Evolutionary conservation across 2,888 invertebrate genomes (phyloP).

Genomic region (Lasioglossum oenotherae): DNA sequence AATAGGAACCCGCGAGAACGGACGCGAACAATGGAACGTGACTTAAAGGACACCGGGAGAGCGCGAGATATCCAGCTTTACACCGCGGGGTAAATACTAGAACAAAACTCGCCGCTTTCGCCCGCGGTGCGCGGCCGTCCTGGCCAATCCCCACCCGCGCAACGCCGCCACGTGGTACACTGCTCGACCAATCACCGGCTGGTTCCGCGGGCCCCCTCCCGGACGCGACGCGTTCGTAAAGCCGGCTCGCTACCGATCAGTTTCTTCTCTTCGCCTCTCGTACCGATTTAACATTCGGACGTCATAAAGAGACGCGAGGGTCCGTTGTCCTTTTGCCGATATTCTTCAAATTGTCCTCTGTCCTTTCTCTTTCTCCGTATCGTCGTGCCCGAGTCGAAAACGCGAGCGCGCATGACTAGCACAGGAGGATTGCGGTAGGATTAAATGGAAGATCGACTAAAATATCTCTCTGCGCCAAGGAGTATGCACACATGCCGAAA

Average conservation of each 20-base stretch:
- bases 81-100: constrained; percentile 80
- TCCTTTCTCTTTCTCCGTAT: not conserved
- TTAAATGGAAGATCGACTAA: constrained; percentile 50
- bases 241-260: constrained; percentile 61
- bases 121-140: constrained; percentile 66
- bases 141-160: constrained; percentile 78
- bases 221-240: constrained; percentile 56
- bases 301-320: constrained; percentile 30
- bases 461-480: constrained; percentile 45
- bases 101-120: constrained; percentile 78
- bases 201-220: constrained; percentile 52
- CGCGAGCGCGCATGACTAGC: constrained; percentile 30
- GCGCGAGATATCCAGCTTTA: constrained; percentile 74
- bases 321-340: constrained; percentile 32
- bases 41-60: constrained; percentile 58
- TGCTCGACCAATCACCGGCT: constrained; percentile 57
- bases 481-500: constrained; percentile 19
- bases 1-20: constrained; percentile 27
- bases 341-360: constrained; percentile 5
- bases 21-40: constrained; percentile 64
- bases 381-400: not conserved
- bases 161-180: constrained; percentile 70
- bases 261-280: constrained; percentile 54
- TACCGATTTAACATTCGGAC: constrained; percentile 59
- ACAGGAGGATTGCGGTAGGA: constrained; percentile 45